Base-by-base conservation (phyloP, 2,113 vertebrate species). In the Hepsetus odoe region DNA sequence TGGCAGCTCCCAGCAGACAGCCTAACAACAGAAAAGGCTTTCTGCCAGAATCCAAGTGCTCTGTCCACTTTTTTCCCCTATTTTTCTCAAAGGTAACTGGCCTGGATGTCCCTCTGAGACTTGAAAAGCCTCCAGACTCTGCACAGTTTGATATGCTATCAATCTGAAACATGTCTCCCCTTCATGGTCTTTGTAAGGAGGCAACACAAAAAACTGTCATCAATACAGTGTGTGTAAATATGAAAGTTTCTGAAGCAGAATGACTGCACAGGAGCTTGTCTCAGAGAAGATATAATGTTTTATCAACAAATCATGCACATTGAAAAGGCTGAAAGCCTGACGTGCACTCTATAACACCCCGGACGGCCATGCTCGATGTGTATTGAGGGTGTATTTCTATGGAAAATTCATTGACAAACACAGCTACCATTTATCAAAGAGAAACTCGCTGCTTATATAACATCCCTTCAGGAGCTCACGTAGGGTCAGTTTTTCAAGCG, bases 21-120 rank as follows among this genome's bases (percentile, higher is more conserved):
- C 80, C 82, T 77, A 86, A 87, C 82, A 74, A 82, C 85, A 87
- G 83, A 72, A 71, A 66, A 51, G 83, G 86, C 88, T 88, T 87
- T 80, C 74, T 68, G 77, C 80, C 74, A 82, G 80, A 83, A 85
- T 88, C 80, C 81, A 62, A 71, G 80, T 74, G n/a, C 80, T 82
- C 61, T 84, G 83, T 74, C 81, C 82, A 83, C 64, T 72, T 77
- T 75, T 59, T 66, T 62, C 7, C 51, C 20, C 32, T 58, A 44
- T 35, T 64, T 53, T 78, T 73, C 73, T 64, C 51, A 72, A 76
- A 68, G 75, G 66, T 79, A 83, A 66, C 71, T 53, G 11, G 71
- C 69, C 71, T 67, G 74, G 77, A 83, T 68, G 30, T 80, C 68
- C 67, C 83, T 55, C 55, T n/a, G 76, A 84, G 82, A 24, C 68